Conservation (phyloP, 2,113 vertebrate genomes). For the Orientallactaga bullata region DNA sequence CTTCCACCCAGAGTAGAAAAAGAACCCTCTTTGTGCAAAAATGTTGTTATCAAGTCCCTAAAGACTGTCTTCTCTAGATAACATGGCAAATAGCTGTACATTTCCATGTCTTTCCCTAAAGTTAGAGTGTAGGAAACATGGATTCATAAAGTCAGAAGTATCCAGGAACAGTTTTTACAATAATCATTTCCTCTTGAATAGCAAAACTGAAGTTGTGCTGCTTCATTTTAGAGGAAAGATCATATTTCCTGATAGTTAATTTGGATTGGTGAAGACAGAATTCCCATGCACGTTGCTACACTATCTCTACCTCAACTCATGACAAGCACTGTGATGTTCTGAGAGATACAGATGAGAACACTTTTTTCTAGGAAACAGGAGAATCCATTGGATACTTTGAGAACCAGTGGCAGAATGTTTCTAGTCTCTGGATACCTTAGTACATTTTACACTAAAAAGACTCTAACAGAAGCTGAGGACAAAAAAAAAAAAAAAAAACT, state of each 20-base stretch:
- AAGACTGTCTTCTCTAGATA: background rate
- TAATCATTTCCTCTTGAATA: background rate
- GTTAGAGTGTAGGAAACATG: background rate
- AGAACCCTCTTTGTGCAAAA: background rate
- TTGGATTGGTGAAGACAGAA: background rate
- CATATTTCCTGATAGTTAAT: background rate
- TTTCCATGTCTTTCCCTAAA: background rate
- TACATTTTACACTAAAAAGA: background rate
- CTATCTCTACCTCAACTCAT: background rate
- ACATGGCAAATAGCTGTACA: background rate
- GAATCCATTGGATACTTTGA: background rate
- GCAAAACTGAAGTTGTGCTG: background rate
- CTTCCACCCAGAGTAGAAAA: background rate
- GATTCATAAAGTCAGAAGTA: background rate
- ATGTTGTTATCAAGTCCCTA: background rate
- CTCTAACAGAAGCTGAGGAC: background rate
- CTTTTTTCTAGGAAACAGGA: too few relatives aligned
- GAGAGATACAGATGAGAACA: accelerated
- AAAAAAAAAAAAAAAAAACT: background rate
- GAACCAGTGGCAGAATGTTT: background rate
- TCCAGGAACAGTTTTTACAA: background rate
- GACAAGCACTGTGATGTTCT: background rate
- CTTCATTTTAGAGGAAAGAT: background rate
- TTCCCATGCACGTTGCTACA: background rate
- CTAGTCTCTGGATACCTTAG: background rate